A percentile compares a stretch with the other conserved stretches of the same genome.
phyloP scores from a whole-genome alignment of 2,113 vertebrate species.

The Etheostoma cragini region DNA sequence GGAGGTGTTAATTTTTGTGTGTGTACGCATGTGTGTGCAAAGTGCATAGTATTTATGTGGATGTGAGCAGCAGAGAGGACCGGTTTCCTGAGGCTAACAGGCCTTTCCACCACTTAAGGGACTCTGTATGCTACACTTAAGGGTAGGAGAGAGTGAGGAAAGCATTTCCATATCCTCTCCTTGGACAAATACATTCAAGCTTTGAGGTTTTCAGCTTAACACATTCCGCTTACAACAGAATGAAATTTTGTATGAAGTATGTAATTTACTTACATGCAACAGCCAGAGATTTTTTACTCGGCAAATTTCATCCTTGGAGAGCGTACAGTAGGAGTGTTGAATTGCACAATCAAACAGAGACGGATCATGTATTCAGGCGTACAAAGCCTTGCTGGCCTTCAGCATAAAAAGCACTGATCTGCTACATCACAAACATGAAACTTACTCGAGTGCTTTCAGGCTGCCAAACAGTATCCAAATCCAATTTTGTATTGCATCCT shows the following conservation, averaged over 20 bases:
- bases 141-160: constrained; percentile 43
- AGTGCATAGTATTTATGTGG: constrained; percentile 28
- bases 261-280: constrained; percentile 73
- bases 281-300: constrained; percentile 46
- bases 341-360: constrained; percentile 50
- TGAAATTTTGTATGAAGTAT: constrained; percentile 62
- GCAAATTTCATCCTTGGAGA: constrained; percentile 59
- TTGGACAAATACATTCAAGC: constrained; percentile 61
- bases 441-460: constrained; percentile 37
- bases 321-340: constrained; percentile 46
- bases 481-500: constrained; percentile 33
- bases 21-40: constrained; percentile 9
- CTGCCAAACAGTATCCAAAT: constrained; percentile 29
- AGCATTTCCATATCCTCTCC: constrained; percentile 62
- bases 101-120: constrained; percentile 56
- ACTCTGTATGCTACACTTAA: constrained; percentile 28
- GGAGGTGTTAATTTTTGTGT: constrained; percentile 36
- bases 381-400: constrained; percentile 42
- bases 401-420: constrained; percentile 47
- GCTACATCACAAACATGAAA: constrained; percentile 57
- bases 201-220: constrained; percentile 60
- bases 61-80: constrained; percentile 36
- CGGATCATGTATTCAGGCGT: constrained; percentile 28
- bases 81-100: constrained; percentile 52
- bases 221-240: constrained; percentile 42